These are phyloP conservation scores for Accipiter cooperii DNA, from an alignment of 2,113 vertebrate genomes.

Conservation along the genomic window DNA sequence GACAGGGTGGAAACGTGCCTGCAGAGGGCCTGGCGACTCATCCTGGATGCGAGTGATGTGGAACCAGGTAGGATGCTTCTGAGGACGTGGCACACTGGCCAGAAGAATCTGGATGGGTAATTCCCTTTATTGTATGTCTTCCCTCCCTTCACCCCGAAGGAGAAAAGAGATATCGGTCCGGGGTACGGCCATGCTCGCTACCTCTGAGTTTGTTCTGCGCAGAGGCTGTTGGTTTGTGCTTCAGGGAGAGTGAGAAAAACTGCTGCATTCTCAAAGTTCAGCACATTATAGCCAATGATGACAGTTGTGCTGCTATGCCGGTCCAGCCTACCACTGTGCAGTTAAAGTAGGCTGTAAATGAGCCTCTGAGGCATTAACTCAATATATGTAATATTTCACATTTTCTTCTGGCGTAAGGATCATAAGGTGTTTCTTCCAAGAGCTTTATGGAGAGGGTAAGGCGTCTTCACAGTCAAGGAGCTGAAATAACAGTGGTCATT, in stretches of 20 bases:
- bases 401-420: background rate
- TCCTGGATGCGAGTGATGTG: fast-evolving
- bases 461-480: background rate
- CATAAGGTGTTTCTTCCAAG: background rate
- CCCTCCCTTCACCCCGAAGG: background rate
- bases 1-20: background rate
- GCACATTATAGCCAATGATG: background rate
- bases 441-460: background rate
- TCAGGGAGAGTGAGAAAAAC: background rate
- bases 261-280: background rate
- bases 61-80: background rate
- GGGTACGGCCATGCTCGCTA: fast-evolving
- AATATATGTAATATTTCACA: background rate
- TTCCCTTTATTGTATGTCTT: background rate
- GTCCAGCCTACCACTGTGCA: background rate
- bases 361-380: background rate
- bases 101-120: background rate
- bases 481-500: background rate
- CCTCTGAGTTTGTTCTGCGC: background rate
- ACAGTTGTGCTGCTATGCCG: background rate
- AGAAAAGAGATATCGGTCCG: background rate
- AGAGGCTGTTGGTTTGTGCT: background rate
- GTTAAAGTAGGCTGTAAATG: background rate
- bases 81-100: background rate
- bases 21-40: background rate